A percentile compares a stretch with the other conserved stretches of the same genome.
These are phyloP conservation scores for Entelurus aequoreus DNA, from an alignment of 2,113 vertebrate species.

Conservation along the genomic window DNA sequence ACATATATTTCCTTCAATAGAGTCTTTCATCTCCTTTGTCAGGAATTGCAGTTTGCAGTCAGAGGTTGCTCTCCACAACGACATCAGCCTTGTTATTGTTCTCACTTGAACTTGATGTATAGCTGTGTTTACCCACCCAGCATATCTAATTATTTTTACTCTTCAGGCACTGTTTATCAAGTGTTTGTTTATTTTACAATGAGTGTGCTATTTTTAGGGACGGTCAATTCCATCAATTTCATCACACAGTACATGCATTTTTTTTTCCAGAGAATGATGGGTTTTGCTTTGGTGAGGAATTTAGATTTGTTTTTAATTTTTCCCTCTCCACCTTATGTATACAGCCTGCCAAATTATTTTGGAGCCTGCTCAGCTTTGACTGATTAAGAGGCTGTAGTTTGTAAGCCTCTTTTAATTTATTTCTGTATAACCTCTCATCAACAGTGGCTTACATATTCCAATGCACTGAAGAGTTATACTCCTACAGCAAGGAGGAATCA, in stretches of 20 bases:
- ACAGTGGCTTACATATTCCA: slow-evolving; percentile 56
- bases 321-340: slow-evolving; percentile 18
- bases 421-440: slow-evolving; percentile 67
- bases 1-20: slow-evolving; percentile 9
- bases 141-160: slow-evolving; percentile 68
- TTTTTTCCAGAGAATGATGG: slow-evolving; percentile 48
- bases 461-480: slow-evolving; percentile 53
- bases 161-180: slow-evolving; percentile 68
- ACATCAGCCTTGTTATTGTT: slow-evolving; percentile 58
- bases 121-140: slow-evolving; percentile 66
- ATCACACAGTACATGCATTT: slow-evolving; percentile 23
- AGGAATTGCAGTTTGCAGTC: slow-evolving; percentile 29
- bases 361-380: slow-evolving; percentile 51
- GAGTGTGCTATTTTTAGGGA: slow-evolving; percentile 62
- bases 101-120: slow-evolving; percentile 71
- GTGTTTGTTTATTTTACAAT: slow-evolving; percentile 66
- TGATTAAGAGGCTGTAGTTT: slow-evolving; percentile 63
- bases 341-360: slow-evolving; percentile 62
- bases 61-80: slow-evolving; percentile 35
- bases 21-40: slow-evolving; percentile 8
- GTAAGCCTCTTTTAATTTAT: slow-evolving; percentile 67
- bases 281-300: slow-evolving; percentile 62
- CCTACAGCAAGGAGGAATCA: slow-evolving; percentile 43
- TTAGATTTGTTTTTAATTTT: slow-evolving; percentile 51
- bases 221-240: slow-evolving; percentile 53